A percentile compares a stretch with the other conserved stretches of the same genome.
These are phyloP conservation scores for Oncorhynchus mykiss DNA, from an alignment of 2,113 vertebrate genomes.

Conservation along the genomic window DNA sequence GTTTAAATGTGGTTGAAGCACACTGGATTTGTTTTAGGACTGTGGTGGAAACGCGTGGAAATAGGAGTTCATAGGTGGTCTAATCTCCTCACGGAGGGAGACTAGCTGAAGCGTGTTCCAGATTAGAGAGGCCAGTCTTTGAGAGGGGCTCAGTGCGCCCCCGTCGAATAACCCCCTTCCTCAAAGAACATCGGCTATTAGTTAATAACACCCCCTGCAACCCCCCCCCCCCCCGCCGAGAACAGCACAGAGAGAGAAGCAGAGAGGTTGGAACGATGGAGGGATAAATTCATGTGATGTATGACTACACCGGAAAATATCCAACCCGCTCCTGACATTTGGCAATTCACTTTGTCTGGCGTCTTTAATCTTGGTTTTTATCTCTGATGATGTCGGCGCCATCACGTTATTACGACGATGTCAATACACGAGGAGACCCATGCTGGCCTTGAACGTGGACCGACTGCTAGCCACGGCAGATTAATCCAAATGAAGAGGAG, in stretches of 20 bases:
- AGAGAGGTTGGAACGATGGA: conserved; percentile 14
- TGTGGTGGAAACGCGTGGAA: background rate
- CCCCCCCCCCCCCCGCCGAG: conserved; percentile 22
- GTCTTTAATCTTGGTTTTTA: conserved; percentile 57
- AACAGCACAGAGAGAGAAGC: conserved; percentile 44
- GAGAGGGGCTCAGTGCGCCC: conserved; percentile 51
- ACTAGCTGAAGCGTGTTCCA: conserved; percentile 1
- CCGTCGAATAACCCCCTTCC: conserved; percentile 46
- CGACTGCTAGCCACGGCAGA: conserved; percentile 33
- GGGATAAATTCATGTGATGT: background rate
- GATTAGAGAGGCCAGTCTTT: conserved; percentile 30
- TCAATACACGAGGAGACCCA: conserved; percentile 28
- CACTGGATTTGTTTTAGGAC: too few species aligned
- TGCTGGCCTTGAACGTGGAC: conserved; percentile 44
- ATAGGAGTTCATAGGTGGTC: background rate
- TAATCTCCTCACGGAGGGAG: conserved; percentile 22
- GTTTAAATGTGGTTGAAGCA: conserved; percentile 1
- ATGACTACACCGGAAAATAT: background rate
- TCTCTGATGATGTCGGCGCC: conserved; percentile 44
- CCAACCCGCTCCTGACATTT: conserved; percentile 41
- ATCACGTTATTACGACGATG: conserved; percentile 54
- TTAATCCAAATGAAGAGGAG: conserved; percentile 40
- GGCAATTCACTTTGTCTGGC: conserved; percentile 30
- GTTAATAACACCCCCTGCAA: conserved; percentile 55
- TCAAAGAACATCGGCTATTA: conserved; percentile 61